phyloP scores from a whole-genome alignment of 2,888 invertebrate genomes.

The Hemicrepidius hirtus region DNA sequence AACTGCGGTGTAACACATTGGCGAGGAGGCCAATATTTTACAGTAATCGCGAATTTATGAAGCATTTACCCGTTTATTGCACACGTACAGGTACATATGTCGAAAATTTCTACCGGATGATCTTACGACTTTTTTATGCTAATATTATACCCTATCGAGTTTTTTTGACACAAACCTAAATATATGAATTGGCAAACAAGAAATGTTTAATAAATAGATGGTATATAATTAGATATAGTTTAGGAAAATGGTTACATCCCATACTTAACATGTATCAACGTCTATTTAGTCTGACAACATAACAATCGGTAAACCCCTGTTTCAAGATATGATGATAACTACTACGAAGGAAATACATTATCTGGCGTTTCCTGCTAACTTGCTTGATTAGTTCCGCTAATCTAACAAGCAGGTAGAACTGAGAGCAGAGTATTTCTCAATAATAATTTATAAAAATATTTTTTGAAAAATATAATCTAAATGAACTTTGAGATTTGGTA shows the following conservation, averaged over 20 bases:
- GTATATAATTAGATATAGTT: constrained; percentile 20
- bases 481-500: too few relatives aligned
- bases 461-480: too few relatives aligned
- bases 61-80: constrained; percentile 29
- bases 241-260: constrained; percentile 30
- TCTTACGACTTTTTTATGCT: too few relatives aligned
- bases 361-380: constrained; percentile 15
- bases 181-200: background rate
- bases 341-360: constrained; percentile 16
- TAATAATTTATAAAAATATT: too few relatives aligned
- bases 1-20: constrained; percentile 11
- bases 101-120: constrained; percentile 21
- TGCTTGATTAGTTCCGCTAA: constrained; percentile 14
- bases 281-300: constrained; percentile 25
- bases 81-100: constrained; percentile 29
- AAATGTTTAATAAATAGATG: background rate
- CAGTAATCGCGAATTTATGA: constrained; percentile 35
- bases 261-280: constrained; percentile 18
- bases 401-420: background rate
- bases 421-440: too few relatives aligned
- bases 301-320: constrained; percentile 20
- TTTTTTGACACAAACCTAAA: background rate
- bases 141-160: too few relatives aligned
- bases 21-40: constrained; percentile 27
- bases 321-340: constrained; percentile 9